These are phyloP conservation scores for Bryconaethiops microstoma DNA, from an alignment of 2,797 vertebrate species.

Conservation along the genomic window DNA sequence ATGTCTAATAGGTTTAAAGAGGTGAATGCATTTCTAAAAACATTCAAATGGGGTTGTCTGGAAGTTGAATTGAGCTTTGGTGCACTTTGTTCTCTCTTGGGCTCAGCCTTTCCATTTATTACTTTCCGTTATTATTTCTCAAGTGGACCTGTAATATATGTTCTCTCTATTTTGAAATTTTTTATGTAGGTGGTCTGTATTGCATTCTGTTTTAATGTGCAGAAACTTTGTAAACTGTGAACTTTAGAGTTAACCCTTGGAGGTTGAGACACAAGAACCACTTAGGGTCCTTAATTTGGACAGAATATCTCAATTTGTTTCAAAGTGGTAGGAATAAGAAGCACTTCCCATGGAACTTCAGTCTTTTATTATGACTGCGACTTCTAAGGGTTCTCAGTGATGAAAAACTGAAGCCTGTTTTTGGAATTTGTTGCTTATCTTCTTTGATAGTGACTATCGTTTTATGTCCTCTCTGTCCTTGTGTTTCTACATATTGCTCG, in stretches of 20 bases:
- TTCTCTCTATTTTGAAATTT: not conserved
- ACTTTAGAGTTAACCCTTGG: not conserved
- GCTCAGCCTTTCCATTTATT: slow-evolving; percentile 9
- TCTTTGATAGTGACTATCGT: too few species aligned
- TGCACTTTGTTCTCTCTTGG: slow-evolving; percentile 9
- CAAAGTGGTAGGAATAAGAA: not conserved
- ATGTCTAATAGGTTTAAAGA: slow-evolving; percentile 4
- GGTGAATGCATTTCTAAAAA: not conserved
- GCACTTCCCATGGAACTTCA: too few species aligned
- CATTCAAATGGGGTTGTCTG: not conserved
- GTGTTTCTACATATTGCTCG: not conserved
- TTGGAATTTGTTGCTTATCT: too few species aligned
- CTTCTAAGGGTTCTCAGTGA: not conserved
- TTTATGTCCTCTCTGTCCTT: too few species aligned
- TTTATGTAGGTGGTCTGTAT: not conserved
- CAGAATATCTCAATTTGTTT: not conserved
- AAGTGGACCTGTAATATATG: not conserved
- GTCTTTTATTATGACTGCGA: not conserved
- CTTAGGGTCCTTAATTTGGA: not conserved
- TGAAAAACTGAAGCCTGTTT: not conserved
- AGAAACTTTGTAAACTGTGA: not conserved
- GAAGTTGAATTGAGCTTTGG: slow-evolving; percentile 14
- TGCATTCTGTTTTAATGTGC: slow-evolving; percentile 9
- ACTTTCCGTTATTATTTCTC: slow-evolving; percentile 7
- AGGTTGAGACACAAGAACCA: not conserved